Conservation (phyloP, 2,113 vertebrate genomes). For the Oreochromis spilurus region DNA sequence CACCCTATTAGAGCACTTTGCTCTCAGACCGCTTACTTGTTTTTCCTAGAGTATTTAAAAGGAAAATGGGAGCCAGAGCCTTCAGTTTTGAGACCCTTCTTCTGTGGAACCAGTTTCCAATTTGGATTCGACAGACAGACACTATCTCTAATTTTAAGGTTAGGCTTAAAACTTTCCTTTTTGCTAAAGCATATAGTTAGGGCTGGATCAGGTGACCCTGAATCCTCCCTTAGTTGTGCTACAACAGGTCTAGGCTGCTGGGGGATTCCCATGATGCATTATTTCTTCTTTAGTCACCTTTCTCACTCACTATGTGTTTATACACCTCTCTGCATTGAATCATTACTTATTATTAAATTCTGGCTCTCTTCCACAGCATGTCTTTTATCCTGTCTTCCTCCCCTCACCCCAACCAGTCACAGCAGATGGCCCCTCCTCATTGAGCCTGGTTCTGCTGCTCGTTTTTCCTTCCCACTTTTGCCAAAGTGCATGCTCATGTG, state of each 20-base stretch:
- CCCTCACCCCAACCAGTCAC: background rate
- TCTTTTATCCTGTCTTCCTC: background rate
- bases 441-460: background rate
- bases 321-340: background rate
- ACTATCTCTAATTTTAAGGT: background rate
- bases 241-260: background rate
- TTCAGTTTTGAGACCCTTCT: background rate
- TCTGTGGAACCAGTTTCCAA: background rate
- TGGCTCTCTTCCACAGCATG: background rate
- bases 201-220: background rate
- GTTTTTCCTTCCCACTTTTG: background rate
- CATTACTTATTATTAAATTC: background rate
- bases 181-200: background rate
- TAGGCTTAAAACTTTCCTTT: background rate
- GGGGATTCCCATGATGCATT: background rate
- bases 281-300: background rate
- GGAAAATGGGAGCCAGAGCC: background rate
- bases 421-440: background rate
- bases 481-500: accelerated
- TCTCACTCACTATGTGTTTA: background rate
- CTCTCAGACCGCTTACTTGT: background rate
- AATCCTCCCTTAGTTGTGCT: background rate
- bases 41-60: background rate
- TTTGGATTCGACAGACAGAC: background rate
- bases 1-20: accelerated